A percentile compares a stretch with the other conserved stretches of the same genome.
Conservation (phyloP, 2,113 vertebrate genomes). For the Centropus bengalensis region DNA sequence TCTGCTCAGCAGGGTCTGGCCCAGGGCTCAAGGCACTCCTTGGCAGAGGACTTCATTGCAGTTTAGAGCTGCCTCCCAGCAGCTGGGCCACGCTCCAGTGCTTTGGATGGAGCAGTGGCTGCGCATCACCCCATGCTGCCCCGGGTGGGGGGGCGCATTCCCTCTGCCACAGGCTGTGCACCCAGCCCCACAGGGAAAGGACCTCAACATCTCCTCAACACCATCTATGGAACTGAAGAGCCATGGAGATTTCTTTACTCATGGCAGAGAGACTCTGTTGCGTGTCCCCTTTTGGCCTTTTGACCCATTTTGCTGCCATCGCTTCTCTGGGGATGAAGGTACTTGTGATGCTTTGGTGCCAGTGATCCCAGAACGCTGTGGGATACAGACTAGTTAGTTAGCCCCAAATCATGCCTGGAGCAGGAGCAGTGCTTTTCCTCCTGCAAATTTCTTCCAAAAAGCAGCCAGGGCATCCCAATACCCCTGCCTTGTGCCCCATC, state of each 20-base stretch:
- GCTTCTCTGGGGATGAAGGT: neutral
- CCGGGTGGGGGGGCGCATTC: rapidly evolving
- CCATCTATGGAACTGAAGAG: neutral
- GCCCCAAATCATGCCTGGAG: neutral
- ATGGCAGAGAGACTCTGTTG: rapidly evolving
- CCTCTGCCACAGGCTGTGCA: neutral
- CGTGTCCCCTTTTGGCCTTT: neutral
- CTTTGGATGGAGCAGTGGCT: rapidly evolving
- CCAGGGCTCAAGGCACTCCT: neutral
- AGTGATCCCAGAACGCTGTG: neutral
- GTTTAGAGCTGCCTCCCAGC: neutral
- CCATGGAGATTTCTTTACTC: rapidly evolving
- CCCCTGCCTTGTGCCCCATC: neutral
- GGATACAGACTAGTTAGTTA: rapidly evolving
- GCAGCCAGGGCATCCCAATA: rapidly evolving
- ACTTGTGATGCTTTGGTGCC: neutral
- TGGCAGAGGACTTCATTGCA: neutral
- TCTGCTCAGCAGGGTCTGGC: neutral
- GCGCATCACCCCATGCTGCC: neutral
- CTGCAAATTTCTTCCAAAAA: neutral
- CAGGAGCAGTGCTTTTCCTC: neutral
- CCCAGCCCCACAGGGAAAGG: rapidly evolving
- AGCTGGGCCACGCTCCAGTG: neutral
- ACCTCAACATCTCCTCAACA: neutral
- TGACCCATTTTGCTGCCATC: rapidly evolving